Base-by-base conservation (phyloP, 2,797 vertebrate species). In the Megaceryle alcyon region DNA sequence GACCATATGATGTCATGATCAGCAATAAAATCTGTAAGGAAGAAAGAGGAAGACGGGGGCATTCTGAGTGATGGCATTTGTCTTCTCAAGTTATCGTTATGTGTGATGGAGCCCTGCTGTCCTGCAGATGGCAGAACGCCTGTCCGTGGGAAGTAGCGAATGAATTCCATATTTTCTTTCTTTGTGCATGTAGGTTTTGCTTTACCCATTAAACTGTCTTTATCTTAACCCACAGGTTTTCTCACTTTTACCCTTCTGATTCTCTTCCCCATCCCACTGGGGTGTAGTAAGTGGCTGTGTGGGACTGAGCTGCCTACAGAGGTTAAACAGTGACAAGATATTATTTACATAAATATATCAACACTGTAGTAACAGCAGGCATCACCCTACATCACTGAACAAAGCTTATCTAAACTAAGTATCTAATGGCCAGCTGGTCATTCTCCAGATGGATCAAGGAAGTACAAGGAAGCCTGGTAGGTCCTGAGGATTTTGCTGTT, bases 231-330 rank as follows among this genome's bases (percentile, higher is more conserved):
- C 54, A 57, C 12, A 8, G 31, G 12, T 82, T 68, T 78, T 68
- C 25, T 51, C 29, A 68, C 13, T 69, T 73, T 41, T 69, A 37
- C 3, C 9, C 26, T 69, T 73, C 48, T 15, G 31, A 22, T 59
- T 64, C 43, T 39, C 13, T 73, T 31, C 16, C 14, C 35, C 26
- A 4, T 17, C 15, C 49, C 7, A 37, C 6, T 4, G 18, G 4
- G 22, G 25, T 9, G 8, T 9, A 43, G 7, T 3, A 4, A 64
- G 22, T 0, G 16, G 25, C 43, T 71, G 9, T 5, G 11, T 3
- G 5, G 17, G 5, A 4, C n/a, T 78, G 19, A 78, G 17, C 11
- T 82, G 13, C 41, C 71, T 33, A 17, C 21, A 12, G 20, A 9
- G 6, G 23, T 60, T 82, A 65, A 73, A 43, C 7, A 7, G 6